Evolutionary conservation across 2,113 vertebrate species (phyloP), one percentile per base, ranked within the genome.

Genomic region (Melospiza melodia): DNA sequence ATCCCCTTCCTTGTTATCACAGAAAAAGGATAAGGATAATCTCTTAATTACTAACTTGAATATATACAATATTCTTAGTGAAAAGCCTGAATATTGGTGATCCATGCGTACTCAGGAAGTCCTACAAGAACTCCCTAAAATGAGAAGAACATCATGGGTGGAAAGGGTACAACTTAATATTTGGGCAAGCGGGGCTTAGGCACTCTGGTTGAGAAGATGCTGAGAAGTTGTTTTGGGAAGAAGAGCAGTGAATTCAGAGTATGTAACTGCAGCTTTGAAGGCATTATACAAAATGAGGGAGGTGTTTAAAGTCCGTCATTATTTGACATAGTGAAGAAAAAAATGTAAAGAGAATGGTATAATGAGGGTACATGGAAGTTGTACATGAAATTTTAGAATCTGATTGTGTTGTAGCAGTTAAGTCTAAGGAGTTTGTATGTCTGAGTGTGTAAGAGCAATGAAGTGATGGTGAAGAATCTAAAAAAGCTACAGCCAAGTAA

Each of bases 391-490:
- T 85, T 91, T 73, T 54, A 65, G 30, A 83, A 69, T 20, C 18
- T 73, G 33, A 35, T 22, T n/a, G 41, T 35, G 16, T 68, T 66
- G 52, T 24, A 77, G 49, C 41, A 84, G 44, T 59, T 69, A 81
- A 59, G 68, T 62, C 62, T 65, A 74, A 80, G 46, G n/a, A 87
- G 72, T 62, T 52, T 83, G 27, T 24, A 27, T 31, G 15, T 44
- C 63, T 63, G 9, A 59, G 39, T 59, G 30, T 41, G 2, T 58
- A 87, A 83, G 11, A 92, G 39, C 43, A 86, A 88, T 30, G 78
- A 93, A 78, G 44, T 72, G 82, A 86, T 8, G 46, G 72, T 63
- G 73, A 93, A 97, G 72, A 75, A 96, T 93, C 43, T 67, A 19
- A 83, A 57, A 88, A 69, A 79, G 54, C 59, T 82, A 52, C 92